Evolutionary conservation across 1,140 invertebrate genomes (phyloP).

Genomic region (Magallana ariakensis): DNA sequence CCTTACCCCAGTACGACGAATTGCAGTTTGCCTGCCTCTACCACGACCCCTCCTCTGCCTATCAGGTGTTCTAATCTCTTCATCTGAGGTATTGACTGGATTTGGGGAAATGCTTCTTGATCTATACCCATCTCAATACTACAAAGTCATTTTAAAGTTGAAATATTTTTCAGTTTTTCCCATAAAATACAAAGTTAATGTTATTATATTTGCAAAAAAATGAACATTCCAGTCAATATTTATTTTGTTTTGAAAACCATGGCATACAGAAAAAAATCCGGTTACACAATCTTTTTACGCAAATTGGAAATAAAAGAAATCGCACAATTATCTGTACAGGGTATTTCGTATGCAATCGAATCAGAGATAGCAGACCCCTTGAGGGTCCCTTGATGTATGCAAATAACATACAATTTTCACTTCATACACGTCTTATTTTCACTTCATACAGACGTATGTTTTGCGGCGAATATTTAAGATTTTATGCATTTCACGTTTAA

Average conservation of each 20-base stretch:
- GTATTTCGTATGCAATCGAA: background rate
- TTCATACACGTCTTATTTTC: too few relatives aligned
- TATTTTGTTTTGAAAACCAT: background rate
- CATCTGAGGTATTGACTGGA: background rate
- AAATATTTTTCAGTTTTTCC: background rate
- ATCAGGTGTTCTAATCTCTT: background rate
- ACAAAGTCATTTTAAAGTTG: background rate
- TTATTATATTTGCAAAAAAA: background rate
- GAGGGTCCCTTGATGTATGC: background rate
- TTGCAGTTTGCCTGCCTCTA: background rate
- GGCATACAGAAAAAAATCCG: background rate
- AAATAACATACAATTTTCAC: background rate
- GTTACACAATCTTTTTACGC: background rate
- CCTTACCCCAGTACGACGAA: background rate
- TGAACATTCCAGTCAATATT: background rate
- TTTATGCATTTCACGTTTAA: background rate
- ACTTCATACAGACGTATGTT: background rate
- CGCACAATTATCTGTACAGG: background rate
- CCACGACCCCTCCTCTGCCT: background rate
- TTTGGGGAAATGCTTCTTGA: background rate
- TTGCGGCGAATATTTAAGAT: background rate
- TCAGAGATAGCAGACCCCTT: background rate
- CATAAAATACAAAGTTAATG: background rate
- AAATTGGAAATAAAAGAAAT: too few relatives aligned
- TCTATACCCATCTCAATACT: background rate